Percentiles rank a stretch among this genome's conserved stretches.
Evolutionary conservation across 2,888 invertebrate species (phyloP).

Genomic region (Tethea ocularis): DNA sequence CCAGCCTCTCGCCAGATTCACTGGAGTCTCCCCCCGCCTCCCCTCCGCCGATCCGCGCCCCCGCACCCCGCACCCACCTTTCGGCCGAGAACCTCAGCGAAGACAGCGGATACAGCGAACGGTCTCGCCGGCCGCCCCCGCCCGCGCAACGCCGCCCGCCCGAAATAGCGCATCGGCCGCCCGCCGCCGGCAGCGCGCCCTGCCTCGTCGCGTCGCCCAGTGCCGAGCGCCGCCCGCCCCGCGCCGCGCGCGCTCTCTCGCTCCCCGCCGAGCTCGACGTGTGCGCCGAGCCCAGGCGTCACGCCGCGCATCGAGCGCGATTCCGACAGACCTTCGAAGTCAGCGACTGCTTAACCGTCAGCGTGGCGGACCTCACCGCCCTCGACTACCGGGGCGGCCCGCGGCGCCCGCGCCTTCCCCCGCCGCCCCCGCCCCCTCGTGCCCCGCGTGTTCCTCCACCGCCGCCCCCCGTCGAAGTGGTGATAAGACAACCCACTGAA

Average conservation of each 20-base stretch:
- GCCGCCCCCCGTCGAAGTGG: slow-evolving; percentile 52
- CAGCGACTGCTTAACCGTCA: slow-evolving; percentile 81
- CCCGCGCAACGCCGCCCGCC: slow-evolving; percentile 54
- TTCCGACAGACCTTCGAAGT: slow-evolving; percentile 78
- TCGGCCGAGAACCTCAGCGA: slow-evolving; percentile 92
- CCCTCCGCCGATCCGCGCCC: slow-evolving; percentile 62
- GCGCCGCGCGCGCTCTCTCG: slow-evolving; percentile 73
- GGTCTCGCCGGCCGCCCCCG: slow-evolving; percentile 68
- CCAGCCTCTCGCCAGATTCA: slow-evolving; percentile 78
- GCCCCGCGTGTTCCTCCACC: slow-evolving; percentile 46
- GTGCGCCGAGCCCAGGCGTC: slow-evolving; percentile 74
- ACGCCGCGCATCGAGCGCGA: slow-evolving; percentile 63
- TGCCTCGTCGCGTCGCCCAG: slow-evolving; percentile 63
- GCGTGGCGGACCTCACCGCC: slow-evolving; percentile 85
- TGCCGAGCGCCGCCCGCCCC: slow-evolving; percentile 63
- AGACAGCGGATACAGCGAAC: slow-evolving; percentile 90
- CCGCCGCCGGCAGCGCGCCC: slow-evolving; percentile 70
- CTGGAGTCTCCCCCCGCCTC: slow-evolving; percentile 72
- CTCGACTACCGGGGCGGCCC: slow-evolving; percentile 80
- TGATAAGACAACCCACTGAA: slow-evolving; percentile 47
- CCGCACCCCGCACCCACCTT: slow-evolving; percentile 77
- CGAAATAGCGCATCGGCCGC: slow-evolving; percentile 62
- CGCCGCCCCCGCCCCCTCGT: slow-evolving; percentile 60
- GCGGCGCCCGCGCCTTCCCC: slow-evolving; percentile 68
- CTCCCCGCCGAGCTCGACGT: slow-evolving; percentile 88